Conservation (phyloP, 2,888 invertebrate species). For the Agrilus cyanescens region DNA sequence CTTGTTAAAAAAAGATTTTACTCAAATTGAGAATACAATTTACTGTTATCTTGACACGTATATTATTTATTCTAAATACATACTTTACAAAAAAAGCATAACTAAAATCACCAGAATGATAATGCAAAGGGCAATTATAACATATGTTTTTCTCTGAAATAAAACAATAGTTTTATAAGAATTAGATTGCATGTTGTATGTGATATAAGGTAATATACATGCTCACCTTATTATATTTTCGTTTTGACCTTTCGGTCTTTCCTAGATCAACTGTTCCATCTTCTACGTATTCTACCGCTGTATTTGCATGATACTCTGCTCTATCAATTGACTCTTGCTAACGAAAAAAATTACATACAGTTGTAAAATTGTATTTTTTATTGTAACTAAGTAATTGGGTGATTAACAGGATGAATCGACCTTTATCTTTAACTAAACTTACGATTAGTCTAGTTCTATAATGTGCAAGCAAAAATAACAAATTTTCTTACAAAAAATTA, state of each 20-base stretch:
- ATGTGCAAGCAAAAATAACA: too few species aligned
- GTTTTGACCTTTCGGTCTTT: slow-evolving; percentile 39
- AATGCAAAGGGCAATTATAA: slow-evolving; percentile 26
- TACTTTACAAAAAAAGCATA: slow-evolving; percentile 6
- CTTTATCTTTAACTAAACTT: too few species aligned
- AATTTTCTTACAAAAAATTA: slow-evolving; percentile 4
- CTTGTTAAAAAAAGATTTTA: too few species aligned
- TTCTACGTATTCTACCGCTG: slow-evolving; percentile 47
- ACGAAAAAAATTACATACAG: slow-evolving; percentile 18
- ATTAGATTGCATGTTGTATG: not conserved
- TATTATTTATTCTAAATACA: too few species aligned
- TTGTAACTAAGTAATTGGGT: too few species aligned
- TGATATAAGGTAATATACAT: not conserved
- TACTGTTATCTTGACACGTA: too few species aligned
- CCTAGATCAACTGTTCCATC: slow-evolving; percentile 42
- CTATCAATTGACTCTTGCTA: slow-evolving; percentile 56
- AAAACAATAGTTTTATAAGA: slow-evolving; percentile 9
- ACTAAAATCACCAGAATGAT: slow-evolving; percentile 29
- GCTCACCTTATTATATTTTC: slow-evolving; percentile 41
- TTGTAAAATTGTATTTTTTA: too few species aligned
- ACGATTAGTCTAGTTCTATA: too few species aligned
- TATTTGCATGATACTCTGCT: slow-evolving; percentile 53
- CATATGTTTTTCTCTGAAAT: slow-evolving; percentile 36
- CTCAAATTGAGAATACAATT: too few species aligned
- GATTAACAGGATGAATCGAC: too few species aligned